These are phyloP conservation scores for Caracal caracal DNA, from an alignment of 2,113 vertebrate genomes.

Conservation along the genomic window DNA sequence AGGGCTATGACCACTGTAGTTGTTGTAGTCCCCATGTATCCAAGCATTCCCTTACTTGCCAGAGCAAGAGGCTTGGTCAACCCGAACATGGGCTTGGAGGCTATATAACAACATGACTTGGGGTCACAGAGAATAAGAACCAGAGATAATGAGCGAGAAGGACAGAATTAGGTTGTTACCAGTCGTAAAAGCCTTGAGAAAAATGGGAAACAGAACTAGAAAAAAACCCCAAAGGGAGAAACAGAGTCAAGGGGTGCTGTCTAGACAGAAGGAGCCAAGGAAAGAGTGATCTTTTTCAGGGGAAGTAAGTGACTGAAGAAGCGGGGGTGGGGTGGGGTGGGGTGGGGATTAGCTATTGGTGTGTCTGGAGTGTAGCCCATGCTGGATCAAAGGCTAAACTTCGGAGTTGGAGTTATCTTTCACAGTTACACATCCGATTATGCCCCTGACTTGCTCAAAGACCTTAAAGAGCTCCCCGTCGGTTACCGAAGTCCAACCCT, in stretches of 20 bases:
- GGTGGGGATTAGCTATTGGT: background rate
- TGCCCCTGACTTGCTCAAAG: background rate
- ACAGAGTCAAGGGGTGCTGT: background rate
- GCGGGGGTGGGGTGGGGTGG: background rate
- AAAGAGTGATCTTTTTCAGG: background rate
- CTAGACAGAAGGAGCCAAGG: background rate
- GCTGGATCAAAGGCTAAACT: background rate
- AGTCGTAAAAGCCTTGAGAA: background rate
- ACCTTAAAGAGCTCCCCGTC: background rate
- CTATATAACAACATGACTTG: background rate
- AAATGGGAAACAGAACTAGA: background rate
- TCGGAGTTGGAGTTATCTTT: background rate
- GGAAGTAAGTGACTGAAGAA: background rate
- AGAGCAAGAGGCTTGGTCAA: background rate
- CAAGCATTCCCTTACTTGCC: background rate
- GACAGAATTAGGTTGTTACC: background rate
- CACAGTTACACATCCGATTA: background rate
- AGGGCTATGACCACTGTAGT: background rate
- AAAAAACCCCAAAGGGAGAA: background rate
- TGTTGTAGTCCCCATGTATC: background rate
- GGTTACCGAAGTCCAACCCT: background rate
- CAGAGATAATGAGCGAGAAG: background rate
- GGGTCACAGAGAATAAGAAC: background rate
- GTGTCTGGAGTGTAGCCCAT: background rate
- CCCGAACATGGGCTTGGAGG: background rate